Percentiles rank a stretch among this genome's conserved stretches.
These are phyloP conservation scores for Spodoptera picta DNA, from an alignment of 2,888 invertebrate genomes.

Conservation along the genomic window DNA sequence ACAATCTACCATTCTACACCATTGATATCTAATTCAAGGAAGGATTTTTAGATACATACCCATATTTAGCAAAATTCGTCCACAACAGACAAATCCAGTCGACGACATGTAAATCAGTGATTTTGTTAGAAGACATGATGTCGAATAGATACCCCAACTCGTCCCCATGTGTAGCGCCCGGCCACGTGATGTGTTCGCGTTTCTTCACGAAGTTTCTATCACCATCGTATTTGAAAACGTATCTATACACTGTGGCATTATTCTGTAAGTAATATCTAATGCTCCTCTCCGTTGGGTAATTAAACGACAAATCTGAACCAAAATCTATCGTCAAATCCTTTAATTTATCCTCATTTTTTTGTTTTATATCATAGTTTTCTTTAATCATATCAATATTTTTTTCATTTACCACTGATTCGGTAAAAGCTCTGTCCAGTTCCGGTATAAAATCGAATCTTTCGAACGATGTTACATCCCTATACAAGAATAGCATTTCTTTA, in stretches of 20 bases:
- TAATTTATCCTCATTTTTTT: not conserved
- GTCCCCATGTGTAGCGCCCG: constrained; percentile 28
- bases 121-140: not conserved
- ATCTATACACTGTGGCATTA: constrained; percentile 18
- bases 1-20: too few species aligned
- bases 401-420: not conserved
- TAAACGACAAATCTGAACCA: constrained; percentile 26
- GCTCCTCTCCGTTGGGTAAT: constrained; percentile 17
- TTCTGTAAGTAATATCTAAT: constrained; percentile 16
- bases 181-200: not conserved
- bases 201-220: constrained; percentile 18
- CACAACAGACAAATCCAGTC: constrained; percentile 22
- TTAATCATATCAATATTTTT: too few species aligned
- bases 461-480: not conserved
- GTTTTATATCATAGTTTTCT: too few species aligned
- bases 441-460: constrained; percentile 1
- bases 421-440: constrained; percentile 20
- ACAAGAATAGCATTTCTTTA: constrained; percentile 19
- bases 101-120: constrained; percentile 21
- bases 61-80: constrained; percentile 43
- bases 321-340: constrained; percentile 12
- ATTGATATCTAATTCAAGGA: too few species aligned
- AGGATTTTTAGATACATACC: constrained; percentile 14
- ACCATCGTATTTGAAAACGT: constrained; percentile 34
- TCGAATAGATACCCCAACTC: constrained; percentile 34